A percentile compares a stretch with the other conserved stretches of the same genome.
These are phyloP conservation scores for Myotis myotis DNA, from an alignment of 2,797 vertebrate species.

Conservation along the genomic window DNA sequence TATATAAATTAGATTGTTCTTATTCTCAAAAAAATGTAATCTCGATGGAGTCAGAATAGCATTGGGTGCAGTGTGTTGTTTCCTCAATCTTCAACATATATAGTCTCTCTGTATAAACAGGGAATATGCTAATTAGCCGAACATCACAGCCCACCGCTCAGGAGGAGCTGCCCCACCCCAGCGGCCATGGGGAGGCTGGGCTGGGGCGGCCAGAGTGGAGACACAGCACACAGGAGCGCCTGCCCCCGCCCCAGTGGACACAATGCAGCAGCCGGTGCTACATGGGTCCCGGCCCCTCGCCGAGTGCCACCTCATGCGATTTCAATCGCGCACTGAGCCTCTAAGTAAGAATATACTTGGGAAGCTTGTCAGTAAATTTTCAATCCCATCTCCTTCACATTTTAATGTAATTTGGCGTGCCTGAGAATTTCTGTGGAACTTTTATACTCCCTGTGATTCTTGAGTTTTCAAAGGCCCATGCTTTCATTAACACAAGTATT, in stretches of 20 bases:
- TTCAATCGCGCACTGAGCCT: too few species aligned
- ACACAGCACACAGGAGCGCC: too few species aligned
- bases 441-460: not conserved
- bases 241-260: too few species aligned
- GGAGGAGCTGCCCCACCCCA: too few species aligned
- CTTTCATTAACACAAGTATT: not conserved
- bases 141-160: too few species aligned
- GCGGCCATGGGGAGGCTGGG: too few species aligned
- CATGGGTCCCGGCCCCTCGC: too few species aligned
- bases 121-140: too few species aligned
- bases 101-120: not conserved
- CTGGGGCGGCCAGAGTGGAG: too few species aligned
- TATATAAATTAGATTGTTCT: not conserved
- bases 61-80: not conserved
- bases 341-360: not conserved
- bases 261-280: too few species aligned
- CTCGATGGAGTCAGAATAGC: not conserved
- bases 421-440: not conserved
- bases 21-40: conserved; percentile 1
- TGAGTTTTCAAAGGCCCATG: not conserved
- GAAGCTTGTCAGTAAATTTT: not conserved
- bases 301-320: too few species aligned
- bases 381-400: not conserved
- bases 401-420: conserved; percentile 1
- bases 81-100: not conserved